These are phyloP conservation scores for Gymnogyps californianus DNA, from an alignment of 2,113 vertebrate genomes.

Conservation along the genomic window DNA sequence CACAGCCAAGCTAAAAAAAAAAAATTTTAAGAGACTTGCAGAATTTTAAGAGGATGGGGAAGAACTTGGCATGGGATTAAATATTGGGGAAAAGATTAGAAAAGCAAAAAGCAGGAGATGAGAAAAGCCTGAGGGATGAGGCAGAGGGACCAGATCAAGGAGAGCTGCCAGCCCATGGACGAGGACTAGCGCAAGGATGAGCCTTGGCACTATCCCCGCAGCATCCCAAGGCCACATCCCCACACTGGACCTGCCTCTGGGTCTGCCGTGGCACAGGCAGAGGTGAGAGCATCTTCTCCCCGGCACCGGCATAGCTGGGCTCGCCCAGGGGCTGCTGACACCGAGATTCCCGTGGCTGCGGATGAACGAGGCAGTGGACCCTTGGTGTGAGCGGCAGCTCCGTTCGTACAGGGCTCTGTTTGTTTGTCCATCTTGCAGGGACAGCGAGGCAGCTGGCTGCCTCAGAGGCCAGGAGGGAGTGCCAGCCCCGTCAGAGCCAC, in stretches of 20 bases:
- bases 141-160: not conserved
- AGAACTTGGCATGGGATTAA: not conserved
- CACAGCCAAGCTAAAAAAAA: not conserved
- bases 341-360: not conserved
- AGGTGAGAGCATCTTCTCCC: not conserved
- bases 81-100: not conserved
- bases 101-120: not conserved
- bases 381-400: not conserved
- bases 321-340: not conserved
- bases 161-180: not conserved
- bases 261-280: not conserved
- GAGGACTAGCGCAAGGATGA: not conserved
- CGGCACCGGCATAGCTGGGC: not conserved
- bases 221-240: too few relatives aligned
- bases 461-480: not conserved
- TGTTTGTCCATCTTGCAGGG: not conserved
- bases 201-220: not conserved
- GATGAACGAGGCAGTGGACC: accelerated
- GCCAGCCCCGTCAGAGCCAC: not conserved
- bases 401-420: accelerated
- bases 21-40: not conserved
- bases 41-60: not conserved
- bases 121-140: not conserved
- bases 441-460: not conserved
- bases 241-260: not conserved